Conservation (phyloP, 2,888 invertebrate species). For the Eupelmus urozonus region DNA sequence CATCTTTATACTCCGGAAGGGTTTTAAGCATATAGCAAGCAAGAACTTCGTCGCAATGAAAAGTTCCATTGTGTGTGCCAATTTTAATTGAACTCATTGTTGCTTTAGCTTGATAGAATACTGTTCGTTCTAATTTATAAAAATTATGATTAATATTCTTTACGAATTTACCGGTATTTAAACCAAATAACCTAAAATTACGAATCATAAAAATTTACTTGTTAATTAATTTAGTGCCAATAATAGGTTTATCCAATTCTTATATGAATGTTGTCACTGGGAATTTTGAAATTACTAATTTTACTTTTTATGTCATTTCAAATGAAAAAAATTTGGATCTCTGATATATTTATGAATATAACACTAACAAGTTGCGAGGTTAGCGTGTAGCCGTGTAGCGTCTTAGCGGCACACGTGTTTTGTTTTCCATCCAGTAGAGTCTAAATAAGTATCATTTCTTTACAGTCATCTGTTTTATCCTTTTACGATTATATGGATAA, state of each 20-base stretch:
- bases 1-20: conserved; percentile 88
- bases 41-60: conserved; percentile 97
- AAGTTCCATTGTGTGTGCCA: conserved; percentile 89
- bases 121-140: conserved; percentile 12
- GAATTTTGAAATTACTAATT: too few species aligned
- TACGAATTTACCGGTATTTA: not conserved
- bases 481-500: too few species aligned
- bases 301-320: not conserved
- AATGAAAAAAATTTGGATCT: too few species aligned
- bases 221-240: not conserved
- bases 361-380: too few species aligned
- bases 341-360: too few species aligned
- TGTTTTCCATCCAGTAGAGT: too few species aligned
- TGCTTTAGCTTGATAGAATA: not conserved
- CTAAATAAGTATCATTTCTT: too few species aligned
- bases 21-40: conserved; percentile 94
- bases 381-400: too few species aligned
- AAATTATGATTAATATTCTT: conserved; percentile 17
- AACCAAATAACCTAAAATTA: not conserved
- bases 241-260: too few species aligned
- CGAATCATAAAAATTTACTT: conserved; percentile 9
- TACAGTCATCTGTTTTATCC: too few species aligned
- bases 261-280: too few species aligned
- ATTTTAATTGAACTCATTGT: conserved; percentile 77
- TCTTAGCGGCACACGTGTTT: too few species aligned